Conservation (phyloP, 1,140 invertebrate genomes). For the Cotesia typhae region DNA sequence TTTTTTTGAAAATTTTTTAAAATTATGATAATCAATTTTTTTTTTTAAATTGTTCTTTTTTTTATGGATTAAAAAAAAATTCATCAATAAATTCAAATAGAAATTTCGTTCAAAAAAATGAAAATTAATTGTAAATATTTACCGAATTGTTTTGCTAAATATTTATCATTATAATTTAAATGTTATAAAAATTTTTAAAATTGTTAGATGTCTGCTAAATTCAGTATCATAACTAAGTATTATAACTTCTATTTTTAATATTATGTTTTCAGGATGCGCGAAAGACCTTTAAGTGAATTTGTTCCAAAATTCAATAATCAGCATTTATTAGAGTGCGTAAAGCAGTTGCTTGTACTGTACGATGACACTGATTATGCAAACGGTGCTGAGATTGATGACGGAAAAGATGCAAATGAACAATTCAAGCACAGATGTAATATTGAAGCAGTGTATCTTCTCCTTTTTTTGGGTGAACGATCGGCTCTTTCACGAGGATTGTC, state of each 20-base stretch:
- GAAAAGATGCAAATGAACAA: conserved; percentile 35
- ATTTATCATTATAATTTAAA: no score
- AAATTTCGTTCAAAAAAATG: no score
- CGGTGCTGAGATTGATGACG: conserved; percentile 1
- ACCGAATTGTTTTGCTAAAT: neutral
- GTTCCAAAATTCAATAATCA: conserved; percentile 70
- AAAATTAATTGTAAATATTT: neutral
- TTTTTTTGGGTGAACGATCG: conserved; percentile 68
- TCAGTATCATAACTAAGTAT: no score
- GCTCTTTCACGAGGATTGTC: conserved; percentile 64
- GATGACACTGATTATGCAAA: conserved; percentile 57
- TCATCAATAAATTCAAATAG: no score
- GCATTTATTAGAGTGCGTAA: conserved; percentile 71
- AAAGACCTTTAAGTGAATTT: conserved; percentile 63
- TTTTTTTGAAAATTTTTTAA: no score
- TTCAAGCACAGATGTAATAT: conserved; percentile 54
- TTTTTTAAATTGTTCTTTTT: no score
- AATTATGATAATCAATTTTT: no score
- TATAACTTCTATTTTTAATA: conserved; percentile 27
- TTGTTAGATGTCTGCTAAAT: no score
- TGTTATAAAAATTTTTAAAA: no score
- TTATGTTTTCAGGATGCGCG: conserved; percentile 63
- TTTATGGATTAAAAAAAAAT: no score
- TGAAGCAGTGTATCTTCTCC: conserved; percentile 70
- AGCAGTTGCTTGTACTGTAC: conserved; percentile 68